Conservation (phyloP, 2,113 vertebrate species). For the Deroptyus accipitrinus region DNA sequence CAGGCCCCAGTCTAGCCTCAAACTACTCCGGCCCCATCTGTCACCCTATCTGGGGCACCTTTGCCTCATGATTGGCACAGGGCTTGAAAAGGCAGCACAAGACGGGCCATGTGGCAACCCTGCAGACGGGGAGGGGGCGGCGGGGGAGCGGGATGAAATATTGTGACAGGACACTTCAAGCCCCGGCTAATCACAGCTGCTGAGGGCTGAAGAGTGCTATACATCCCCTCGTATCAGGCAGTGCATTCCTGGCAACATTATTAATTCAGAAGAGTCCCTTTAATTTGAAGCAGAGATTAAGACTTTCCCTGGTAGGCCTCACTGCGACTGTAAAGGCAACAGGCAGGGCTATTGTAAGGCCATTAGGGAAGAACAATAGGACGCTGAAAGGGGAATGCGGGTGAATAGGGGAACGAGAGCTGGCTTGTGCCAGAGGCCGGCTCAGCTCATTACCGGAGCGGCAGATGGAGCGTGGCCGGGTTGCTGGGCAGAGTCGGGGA, state of each 20-base stretch:
- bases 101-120: constrained; percentile 65
- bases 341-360: constrained; percentile 76
- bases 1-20: constrained; percentile 41
- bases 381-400: constrained; percentile 72
- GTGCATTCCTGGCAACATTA: constrained; percentile 70
- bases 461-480: constrained; percentile 82
- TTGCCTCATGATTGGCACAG: constrained; percentile 43
- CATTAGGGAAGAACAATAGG: constrained; percentile 80
- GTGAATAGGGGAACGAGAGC: constrained; percentile 74
- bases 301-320: constrained; percentile 51
- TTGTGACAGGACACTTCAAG: constrained; percentile 69
- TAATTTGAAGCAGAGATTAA: constrained; percentile 68
- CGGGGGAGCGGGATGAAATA: constrained; percentile 61
- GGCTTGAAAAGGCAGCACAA: constrained; percentile 70
- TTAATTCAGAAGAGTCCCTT: constrained; percentile 71
- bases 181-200: constrained; percentile 71
- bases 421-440: constrained; percentile 75
- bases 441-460: constrained; percentile 69
- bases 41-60: constrained; percentile 67
- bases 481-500: constrained; percentile 75
- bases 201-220: constrained; percentile 54
- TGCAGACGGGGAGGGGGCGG: background rate
- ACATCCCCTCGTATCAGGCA: constrained; percentile 56
- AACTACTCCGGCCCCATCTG: constrained; percentile 75
- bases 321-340: constrained; percentile 71